A percentile compares a stretch with the other conserved stretches of the same genome.
Conservation (phyloP, 2,113 vertebrate species). For the Indicator maculatus region DNA sequence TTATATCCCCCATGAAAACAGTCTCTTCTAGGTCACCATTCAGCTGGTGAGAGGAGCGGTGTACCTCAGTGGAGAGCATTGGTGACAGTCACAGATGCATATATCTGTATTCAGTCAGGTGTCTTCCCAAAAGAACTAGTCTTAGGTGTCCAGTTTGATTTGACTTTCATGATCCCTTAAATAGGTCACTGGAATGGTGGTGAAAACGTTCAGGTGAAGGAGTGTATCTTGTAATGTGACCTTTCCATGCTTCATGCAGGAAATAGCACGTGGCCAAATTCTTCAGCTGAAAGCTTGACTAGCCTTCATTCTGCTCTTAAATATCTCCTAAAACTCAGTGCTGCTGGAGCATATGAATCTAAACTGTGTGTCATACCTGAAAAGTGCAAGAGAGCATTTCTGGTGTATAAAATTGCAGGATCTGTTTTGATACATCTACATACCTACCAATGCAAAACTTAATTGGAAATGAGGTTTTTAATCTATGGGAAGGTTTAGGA, state of each 20-base stretch:
- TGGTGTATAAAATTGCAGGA: background rate
- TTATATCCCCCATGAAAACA: background rate
- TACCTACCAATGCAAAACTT: background rate
- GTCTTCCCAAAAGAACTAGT: background rate
- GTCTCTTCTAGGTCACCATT: background rate
- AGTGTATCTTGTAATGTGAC: background rate
- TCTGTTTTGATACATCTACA: background rate
- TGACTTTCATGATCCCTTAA: background rate
- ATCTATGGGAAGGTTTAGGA: background rate
- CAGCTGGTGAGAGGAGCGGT: background rate
- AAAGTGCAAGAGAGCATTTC: background rate
- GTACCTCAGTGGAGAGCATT: background rate
- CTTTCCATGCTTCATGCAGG: fast-evolving
- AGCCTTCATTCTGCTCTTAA: background rate
- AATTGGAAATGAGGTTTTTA: background rate
- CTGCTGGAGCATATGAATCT: background rate
- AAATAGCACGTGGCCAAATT: background rate
- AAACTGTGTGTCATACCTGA: background rate
- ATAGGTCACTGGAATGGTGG: background rate
- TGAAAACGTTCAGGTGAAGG: background rate
- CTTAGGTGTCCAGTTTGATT: background rate
- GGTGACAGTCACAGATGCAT: background rate
- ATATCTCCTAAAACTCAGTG: background rate
- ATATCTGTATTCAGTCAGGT: background rate
- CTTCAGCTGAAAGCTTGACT: background rate